A percentile compares a stretch with the other conserved stretches of the same genome.
Evolutionary conservation across 1,140 invertebrate species (phyloP).

Genomic region (Batillaria attramentaria): DNA sequence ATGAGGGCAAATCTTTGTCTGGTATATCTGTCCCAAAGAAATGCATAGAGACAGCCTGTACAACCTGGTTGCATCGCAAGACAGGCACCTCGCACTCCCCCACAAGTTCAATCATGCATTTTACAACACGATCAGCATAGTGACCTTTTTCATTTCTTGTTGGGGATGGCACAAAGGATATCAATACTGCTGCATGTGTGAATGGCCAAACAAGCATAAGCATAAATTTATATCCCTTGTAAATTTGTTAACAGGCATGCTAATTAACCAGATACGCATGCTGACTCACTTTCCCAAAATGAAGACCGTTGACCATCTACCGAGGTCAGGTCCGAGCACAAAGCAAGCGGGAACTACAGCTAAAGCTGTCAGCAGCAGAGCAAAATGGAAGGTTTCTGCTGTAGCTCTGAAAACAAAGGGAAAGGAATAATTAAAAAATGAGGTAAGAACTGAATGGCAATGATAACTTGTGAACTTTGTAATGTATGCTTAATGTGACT

Average conservation of each 20-base stretch:
- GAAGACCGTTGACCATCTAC: constrained; percentile 54
- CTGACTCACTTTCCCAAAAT: constrained; percentile 43
- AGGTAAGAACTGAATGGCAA: neutral
- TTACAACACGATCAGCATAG: too few relatives aligned
- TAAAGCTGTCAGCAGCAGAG: constrained; percentile 78
- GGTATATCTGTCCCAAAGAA: too few relatives aligned
- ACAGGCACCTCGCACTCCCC: too few relatives aligned
- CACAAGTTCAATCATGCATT: too few relatives aligned
- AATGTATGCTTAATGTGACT: neutral
- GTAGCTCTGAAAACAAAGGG: constrained; percentile 46
- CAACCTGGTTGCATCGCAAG: too few relatives aligned
- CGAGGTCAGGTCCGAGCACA: constrained; percentile 47
- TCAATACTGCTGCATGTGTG: neutral
- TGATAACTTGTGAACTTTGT: neutral
- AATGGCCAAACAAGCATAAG: neutral
- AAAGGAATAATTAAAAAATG: neutral
- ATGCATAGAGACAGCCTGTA: too few relatives aligned
- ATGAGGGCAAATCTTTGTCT: too few relatives aligned
- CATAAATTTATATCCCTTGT: neutral
- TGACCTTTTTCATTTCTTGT: too few relatives aligned
- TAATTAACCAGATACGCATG: neutral
- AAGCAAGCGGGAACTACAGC: constrained; percentile 76
- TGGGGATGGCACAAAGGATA: too few relatives aligned
- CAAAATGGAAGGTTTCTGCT: constrained; percentile 81
- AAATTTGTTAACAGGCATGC: neutral